Evolutionary conservation across 2,888 invertebrate genomes (phyloP).

Genomic region (Drymonia ruficornis): DNA sequence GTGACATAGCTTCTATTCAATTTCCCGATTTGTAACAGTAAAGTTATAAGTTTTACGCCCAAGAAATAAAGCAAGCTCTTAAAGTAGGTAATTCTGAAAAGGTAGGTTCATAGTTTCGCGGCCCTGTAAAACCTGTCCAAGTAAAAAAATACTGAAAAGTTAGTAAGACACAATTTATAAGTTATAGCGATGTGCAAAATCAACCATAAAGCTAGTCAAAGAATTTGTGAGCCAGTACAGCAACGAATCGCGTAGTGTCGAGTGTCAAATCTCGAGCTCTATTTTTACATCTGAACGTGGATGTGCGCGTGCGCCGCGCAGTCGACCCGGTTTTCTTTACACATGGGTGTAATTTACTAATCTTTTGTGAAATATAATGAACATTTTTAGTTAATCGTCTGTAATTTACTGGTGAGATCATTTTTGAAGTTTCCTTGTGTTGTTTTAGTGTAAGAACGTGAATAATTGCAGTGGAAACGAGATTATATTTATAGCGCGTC

Average conservation of each 20-base stretch:
- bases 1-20: too few species aligned
- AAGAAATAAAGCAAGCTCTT: too few species aligned
- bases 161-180: too few species aligned
- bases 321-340: conserved; percentile 12
- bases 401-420: background rate
- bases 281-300: conserved; percentile 5
- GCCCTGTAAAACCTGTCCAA: too few species aligned
- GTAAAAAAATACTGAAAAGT: too few species aligned
- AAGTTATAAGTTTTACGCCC: too few species aligned
- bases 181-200: too few species aligned
- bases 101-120: too few species aligned
- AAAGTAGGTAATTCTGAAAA: too few species aligned
- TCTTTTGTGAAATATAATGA: background rate
- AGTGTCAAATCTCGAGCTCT: conserved; percentile 7
- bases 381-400: background rate
- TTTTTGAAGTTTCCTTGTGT: background rate
- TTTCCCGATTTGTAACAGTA: too few species aligned
- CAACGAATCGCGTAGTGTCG: background rate
- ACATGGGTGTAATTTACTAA: background rate
- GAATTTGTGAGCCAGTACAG: too few species aligned
- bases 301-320: conserved; percentile 25
- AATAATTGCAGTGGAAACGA: background rate
- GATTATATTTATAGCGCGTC: background rate
- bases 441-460: background rate
- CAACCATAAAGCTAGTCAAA: too few species aligned